phyloP scores from a whole-genome alignment of 2,888 invertebrate genomes.

The Drosophila paramelanica region DNA sequence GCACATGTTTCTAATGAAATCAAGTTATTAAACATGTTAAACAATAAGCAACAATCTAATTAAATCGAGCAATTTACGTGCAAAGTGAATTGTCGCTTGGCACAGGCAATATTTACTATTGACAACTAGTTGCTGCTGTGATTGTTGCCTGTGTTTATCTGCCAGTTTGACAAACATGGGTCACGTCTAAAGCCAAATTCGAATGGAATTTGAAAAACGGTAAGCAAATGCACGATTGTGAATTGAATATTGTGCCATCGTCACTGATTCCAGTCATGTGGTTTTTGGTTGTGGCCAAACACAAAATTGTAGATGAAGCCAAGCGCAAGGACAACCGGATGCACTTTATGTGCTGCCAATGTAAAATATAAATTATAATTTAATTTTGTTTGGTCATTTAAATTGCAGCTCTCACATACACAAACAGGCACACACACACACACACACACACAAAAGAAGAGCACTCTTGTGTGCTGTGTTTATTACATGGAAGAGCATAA shows the following conservation, averaged over 20 bases:
- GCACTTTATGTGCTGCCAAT: constrained; percentile 26
- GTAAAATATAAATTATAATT: constrained; percentile 62
- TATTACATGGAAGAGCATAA: constrained; percentile 52
- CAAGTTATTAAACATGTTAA: background rate
- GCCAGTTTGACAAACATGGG: constrained; percentile 16
- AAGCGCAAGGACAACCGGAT: constrained; percentile 31
- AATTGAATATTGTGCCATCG: constrained; percentile 13
- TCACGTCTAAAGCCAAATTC: constrained; percentile 1
- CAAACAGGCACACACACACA: background rate
- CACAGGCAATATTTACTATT: constrained; percentile 1
- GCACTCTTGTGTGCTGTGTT: constrained; percentile 41
- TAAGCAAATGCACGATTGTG: constrained; percentile 19
- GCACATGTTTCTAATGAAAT: background rate
- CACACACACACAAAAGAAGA: background rate
- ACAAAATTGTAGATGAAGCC: constrained; percentile 14
- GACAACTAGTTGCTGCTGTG: constrained; percentile 5
- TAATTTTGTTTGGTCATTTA: constrained; percentile 56
- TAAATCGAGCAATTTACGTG: background rate
- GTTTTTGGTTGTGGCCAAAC: constrained; percentile 19
- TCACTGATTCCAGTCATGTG: constrained; percentile 31
- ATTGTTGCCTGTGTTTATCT: constrained; percentile 20
- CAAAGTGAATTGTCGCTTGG: constrained; percentile 26
- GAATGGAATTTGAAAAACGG: constrained; percentile 22
- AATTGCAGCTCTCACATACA: constrained; percentile 23
- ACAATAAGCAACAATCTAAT: background rate